These are phyloP conservation scores for Apoderus coryli DNA, from an alignment of 2,888 invertebrate genomes.

Conservation along the genomic window DNA sequence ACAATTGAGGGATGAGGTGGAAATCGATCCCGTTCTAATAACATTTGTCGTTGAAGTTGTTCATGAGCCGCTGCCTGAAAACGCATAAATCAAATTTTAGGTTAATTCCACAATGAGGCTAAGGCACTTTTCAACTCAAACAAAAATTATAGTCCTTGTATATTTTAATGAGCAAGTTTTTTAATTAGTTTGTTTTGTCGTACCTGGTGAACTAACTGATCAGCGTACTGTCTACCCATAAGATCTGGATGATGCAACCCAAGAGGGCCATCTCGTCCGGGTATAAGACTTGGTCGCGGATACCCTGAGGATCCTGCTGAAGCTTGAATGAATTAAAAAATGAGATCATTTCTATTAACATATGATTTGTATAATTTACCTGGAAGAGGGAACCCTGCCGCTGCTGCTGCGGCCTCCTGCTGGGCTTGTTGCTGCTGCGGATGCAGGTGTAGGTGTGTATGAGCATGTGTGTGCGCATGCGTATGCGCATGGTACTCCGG, in stretches of 20 bases:
- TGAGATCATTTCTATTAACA: too few species aligned
- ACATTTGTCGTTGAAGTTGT: constrained; percentile 70
- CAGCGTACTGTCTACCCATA: constrained; percentile 66
- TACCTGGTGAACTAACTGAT: constrained; percentile 63
- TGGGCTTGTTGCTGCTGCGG: constrained; percentile 65
- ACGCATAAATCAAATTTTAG: too few species aligned
- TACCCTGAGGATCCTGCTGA: constrained; percentile 42
- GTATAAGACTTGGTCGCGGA: constrained; percentile 45
- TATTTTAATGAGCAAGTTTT: too few species aligned
- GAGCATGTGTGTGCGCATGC: constrained; percentile 83
- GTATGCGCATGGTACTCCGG: constrained; percentile 87
- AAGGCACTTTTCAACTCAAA: too few species aligned
- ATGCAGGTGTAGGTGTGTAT: constrained; percentile 78
- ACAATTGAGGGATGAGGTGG: constrained; percentile 47
- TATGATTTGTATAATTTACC: too few species aligned
- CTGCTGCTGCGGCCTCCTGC: constrained; percentile 37
- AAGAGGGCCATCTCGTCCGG: constrained; percentile 43
- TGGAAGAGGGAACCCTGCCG: constrained; percentile 41
- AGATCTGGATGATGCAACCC: constrained; percentile 64
- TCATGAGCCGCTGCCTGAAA: constrained; percentile 66
- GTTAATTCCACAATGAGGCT: too few species aligned
- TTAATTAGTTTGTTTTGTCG: too few species aligned
- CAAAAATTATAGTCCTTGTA: too few species aligned
- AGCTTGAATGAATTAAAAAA: constrained; percentile 29
- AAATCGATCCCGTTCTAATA: constrained; percentile 68